Percentiles rank a stretch among this genome's conserved stretches.
These are phyloP conservation scores for Rhombomys opimus DNA, from an alignment of 2,113 vertebrate genomes.

Conservation along the genomic window DNA sequence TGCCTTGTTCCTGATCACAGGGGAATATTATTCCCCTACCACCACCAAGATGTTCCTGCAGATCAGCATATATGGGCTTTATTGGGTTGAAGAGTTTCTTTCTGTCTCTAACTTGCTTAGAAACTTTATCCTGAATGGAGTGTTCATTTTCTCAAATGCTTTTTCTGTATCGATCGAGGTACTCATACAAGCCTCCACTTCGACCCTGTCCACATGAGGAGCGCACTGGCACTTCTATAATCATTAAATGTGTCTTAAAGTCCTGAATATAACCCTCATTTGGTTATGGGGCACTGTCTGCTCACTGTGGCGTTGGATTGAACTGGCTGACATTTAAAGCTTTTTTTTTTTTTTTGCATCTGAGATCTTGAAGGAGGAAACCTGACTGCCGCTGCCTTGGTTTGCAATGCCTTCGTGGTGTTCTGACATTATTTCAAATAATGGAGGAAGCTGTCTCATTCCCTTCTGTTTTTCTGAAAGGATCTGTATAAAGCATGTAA, in stretches of 20 bases:
- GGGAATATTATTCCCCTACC: background rate
- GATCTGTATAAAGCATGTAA: background rate
- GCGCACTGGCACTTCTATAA: background rate
- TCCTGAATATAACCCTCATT: background rate
- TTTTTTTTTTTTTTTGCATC: background rate
- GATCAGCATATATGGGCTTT: background rate
- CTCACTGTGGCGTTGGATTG: background rate
- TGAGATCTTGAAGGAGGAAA: background rate
- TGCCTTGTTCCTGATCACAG: background rate
- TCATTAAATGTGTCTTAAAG: background rate
- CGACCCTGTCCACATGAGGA: slow-evolving; percentile 28
- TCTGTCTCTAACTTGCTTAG: background rate
- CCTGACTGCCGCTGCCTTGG: background rate
- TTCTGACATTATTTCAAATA: background rate
- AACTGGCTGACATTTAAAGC: slow-evolving; percentile 50
- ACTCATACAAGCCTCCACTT: background rate
- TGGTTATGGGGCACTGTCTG: background rate
- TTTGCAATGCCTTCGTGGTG: background rate
- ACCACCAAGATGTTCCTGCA: background rate
- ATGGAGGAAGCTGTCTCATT: background rate
- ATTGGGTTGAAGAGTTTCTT: background rate
- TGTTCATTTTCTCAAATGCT: background rate
- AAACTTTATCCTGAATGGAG: background rate
- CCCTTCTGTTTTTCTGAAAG: slow-evolving; percentile 38
- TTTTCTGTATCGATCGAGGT: background rate